Conservation (phyloP, 2,113 vertebrate genomes). For the Lonchura striata region DNA sequence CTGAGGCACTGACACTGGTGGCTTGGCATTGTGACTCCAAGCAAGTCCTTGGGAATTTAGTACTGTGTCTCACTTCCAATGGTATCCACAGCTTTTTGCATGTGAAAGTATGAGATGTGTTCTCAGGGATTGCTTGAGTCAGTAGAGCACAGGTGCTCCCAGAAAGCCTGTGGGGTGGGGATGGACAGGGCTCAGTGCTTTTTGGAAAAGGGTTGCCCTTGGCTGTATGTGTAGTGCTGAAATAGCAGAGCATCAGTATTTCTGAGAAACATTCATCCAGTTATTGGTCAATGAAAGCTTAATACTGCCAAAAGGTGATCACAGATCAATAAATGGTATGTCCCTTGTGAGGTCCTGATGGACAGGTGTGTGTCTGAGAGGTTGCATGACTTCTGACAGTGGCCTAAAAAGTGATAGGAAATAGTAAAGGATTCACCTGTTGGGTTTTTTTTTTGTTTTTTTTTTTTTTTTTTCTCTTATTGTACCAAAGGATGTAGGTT, state of each 20-base stretch:
- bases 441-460: too few species aligned
- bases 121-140: background rate
- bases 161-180: rapidly evolving
- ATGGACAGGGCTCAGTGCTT: background rate
- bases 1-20: background rate
- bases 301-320: background rate
- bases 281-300: background rate
- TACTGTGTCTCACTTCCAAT: background rate
- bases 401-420: background rate
- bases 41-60: background rate
- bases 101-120: background rate
- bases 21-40: background rate
- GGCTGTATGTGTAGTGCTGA: background rate
- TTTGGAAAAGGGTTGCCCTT: background rate
- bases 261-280: background rate
- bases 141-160: background rate
- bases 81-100: background rate
- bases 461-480: background rate
- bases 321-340: background rate
- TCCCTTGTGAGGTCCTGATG: background rate
- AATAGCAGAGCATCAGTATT: background rate
- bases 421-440: background rate
- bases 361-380: background rate
- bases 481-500: background rate
- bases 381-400: background rate